These are phyloP conservation scores for Astyanax mexicanus DNA, from an alignment of 2,797 vertebrate species.

Conservation along the genomic window DNA sequence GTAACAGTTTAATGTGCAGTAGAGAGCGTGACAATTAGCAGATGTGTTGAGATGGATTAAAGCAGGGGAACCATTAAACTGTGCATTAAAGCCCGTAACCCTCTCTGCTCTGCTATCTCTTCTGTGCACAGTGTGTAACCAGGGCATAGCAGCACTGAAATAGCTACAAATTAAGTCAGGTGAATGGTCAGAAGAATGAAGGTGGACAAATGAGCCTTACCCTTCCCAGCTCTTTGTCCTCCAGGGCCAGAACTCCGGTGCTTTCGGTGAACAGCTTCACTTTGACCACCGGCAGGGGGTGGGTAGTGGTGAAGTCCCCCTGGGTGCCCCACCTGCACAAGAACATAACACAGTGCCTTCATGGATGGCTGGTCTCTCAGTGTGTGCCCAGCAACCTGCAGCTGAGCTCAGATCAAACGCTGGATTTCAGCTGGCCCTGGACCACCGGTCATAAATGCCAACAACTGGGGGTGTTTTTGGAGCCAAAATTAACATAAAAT, in stretches of 20 bases:
- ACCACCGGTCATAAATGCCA: background rate
- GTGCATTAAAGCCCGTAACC: too few species aligned
- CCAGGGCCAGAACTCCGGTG: conserved; percentile 89
- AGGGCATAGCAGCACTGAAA: background rate
- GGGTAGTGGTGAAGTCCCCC: conserved; percentile 95
- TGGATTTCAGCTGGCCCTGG: background rate
- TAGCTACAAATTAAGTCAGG: background rate
- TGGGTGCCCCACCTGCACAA: conserved; percentile 95
- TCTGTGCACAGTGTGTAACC: background rate
- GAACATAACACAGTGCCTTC: conserved; percentile 31
- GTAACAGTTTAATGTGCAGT: background rate
- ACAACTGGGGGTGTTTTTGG: background rate
- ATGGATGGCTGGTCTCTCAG: background rate
- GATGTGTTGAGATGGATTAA: background rate
- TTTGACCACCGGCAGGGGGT: conserved; percentile 95
- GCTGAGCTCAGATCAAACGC: background rate
- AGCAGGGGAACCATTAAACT: background rate
- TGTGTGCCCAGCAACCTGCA: background rate
- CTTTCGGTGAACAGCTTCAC: conserved; percentile 98
- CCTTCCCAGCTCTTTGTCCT: conserved; percentile 96
- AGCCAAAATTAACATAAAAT: too few species aligned
- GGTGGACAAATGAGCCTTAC: conserved; percentile 71
- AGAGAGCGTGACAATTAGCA: background rate
- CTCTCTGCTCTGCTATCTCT: too few species aligned
- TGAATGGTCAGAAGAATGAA: background rate